These are phyloP conservation scores for Scaptomyza pallida DNA, from an alignment of 1,140 invertebrate species.

Conservation along the genomic window DNA sequence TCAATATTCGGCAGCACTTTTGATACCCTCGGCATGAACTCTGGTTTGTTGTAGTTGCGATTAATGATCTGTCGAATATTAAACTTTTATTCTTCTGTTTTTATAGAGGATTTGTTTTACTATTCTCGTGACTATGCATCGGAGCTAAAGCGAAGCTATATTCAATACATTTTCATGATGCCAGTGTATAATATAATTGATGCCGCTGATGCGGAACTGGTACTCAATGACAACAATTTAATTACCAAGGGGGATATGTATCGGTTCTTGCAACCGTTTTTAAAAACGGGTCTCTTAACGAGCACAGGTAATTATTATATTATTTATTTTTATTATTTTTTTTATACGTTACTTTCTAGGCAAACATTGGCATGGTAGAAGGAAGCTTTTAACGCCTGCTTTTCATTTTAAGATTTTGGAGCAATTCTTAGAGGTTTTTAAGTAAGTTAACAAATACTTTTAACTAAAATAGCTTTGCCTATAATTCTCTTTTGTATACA, in stretches of 20 bases:
- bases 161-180: slow-evolving; percentile 45
- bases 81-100: not conserved
- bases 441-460: slow-evolving; percentile 84
- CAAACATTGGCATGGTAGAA: slow-evolving; percentile 89
- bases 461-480: not conserved
- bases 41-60: slow-evolving; percentile 16
- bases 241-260: slow-evolving; percentile 66
- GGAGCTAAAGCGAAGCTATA: slow-evolving; percentile 43
- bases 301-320: slow-evolving; percentile 84
- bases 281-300: slow-evolving; percentile 87
- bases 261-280: slow-evolving; percentile 87
- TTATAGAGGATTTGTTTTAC: slow-evolving; percentile 48
- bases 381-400: slow-evolving; percentile 93
- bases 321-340: not conserved
- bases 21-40: slow-evolving; percentile 40
- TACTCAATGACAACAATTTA: slow-evolving; percentile 49
- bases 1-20: slow-evolving; percentile 46
- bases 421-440: slow-evolving; percentile 89
- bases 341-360: slow-evolving; percentile 25
- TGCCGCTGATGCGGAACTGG: slow-evolving; percentile 54
- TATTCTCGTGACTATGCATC: slow-evolving; percentile 37
- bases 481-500: slow-evolving; percentile 33
- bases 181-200: slow-evolving; percentile 58
- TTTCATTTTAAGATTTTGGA: slow-evolving; percentile 95
- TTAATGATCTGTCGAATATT: not conserved